Evolutionary conservation across 2,797 vertebrate species (phyloP).

Genomic region (Lycodopsis pacificus): DNA sequence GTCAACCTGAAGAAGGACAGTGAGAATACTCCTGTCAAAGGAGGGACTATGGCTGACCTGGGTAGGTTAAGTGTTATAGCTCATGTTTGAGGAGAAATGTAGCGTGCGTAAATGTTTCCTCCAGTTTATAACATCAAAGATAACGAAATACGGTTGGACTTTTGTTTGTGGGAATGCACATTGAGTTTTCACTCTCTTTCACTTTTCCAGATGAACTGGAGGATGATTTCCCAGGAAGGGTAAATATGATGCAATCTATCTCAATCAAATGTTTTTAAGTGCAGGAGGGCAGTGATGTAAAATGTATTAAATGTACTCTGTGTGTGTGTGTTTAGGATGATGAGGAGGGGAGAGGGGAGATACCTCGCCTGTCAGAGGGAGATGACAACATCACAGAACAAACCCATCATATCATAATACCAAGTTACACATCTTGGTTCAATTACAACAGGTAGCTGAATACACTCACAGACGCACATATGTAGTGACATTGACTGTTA

Average conservation of each 20-base stretch:
- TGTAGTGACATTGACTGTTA: neutral
- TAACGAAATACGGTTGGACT: neutral
- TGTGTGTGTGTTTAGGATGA: conserved; percentile 87
- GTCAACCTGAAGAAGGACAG: conserved; percentile 99
- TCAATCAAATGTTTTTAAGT: neutral
- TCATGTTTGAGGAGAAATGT: neutral
- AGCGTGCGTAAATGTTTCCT: neutral
- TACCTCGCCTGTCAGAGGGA: conserved; percentile 87
- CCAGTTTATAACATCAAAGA: neutral
- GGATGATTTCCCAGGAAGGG: conserved; percentile 94
- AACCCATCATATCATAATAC: conserved; percentile 98
- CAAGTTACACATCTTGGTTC: conserved; percentile 97
- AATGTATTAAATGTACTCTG: conserved; percentile 3
- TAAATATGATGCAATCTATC: conserved; percentile 71
- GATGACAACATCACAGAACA: conserved; percentile 96
- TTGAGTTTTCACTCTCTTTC: neutral
- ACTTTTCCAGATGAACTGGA: conserved; percentile 93
- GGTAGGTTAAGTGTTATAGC: conserved; percentile 80
- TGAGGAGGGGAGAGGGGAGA: conserved; percentile 90
- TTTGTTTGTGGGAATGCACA: neutral
- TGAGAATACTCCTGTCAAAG: conserved; percentile 97
- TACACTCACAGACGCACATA: neutral
- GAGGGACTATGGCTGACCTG: conserved; percentile 95
- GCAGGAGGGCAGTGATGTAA: neutral
- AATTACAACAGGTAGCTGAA: conserved; percentile 94